Conservation (phyloP, 2,797 vertebrate genomes). For the Argentina silus region DNA sequence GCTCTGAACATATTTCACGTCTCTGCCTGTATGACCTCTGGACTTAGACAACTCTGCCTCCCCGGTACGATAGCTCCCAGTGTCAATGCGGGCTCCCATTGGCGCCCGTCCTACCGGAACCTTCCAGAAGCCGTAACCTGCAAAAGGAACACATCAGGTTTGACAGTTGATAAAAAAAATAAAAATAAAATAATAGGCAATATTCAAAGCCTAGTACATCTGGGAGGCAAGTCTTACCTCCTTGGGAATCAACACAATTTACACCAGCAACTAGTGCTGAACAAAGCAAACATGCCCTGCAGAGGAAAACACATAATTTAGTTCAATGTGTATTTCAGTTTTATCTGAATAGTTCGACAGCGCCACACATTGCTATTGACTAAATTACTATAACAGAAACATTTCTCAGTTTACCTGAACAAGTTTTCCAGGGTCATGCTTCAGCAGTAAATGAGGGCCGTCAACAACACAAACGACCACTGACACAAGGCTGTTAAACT, state of each 20-base stretch:
- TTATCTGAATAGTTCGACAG: background rate
- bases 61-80: background rate
- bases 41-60: background rate
- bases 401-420: background rate
- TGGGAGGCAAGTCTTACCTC: background rate
- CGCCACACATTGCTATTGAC: too few species aligned
- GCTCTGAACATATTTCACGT: background rate
- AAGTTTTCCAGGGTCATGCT: background rate
- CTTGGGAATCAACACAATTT: constrained; percentile 12
- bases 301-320: background rate
- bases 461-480: background rate
- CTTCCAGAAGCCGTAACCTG: constrained; percentile 6
- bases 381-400: too few species aligned
- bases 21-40: background rate
- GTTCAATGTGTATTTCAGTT: background rate
- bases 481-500: background rate
- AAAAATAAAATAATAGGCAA: background rate
- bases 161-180: background rate
- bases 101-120: background rate
- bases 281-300: constrained; percentile 11
- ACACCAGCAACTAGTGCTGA: constrained; percentile 4
- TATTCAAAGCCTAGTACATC: background rate
- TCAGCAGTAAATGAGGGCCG: background rate
- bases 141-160: background rate
- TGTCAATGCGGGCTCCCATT: constrained; percentile 21